Base-by-base conservation (phyloP, 2,888 invertebrate genomes). In the Dastarcus helophoroides region DNA sequence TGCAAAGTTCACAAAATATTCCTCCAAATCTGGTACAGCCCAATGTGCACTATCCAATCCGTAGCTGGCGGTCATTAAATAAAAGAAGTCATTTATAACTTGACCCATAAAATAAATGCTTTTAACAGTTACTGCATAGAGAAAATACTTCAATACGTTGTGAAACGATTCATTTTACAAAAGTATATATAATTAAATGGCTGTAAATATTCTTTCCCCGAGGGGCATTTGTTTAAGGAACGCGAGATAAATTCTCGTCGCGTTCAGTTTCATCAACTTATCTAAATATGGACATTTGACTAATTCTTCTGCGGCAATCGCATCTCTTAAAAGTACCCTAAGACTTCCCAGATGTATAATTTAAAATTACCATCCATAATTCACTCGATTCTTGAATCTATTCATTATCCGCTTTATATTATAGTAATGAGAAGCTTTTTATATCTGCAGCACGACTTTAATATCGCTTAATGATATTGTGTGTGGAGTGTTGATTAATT, bases 291-390 rank as follows among this genome's bases (percentile, higher is more conserved):
- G 19, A 17, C 19, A 17, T 17, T 17, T 17, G 6, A 17, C n/a
- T 17, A 17, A 17, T 17, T 17, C 19, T 17, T 17, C n/a, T 17
- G 6, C 19, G n/a, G n/a, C n/a, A n/a, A 17, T n/a, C 19, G n/a
- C 6, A 17, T 17, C n/a, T 17, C 19, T 17, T n/a, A 17, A n/a
- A 17, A 7, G n/a, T 17, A 7, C 19, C 19, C n/a, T n/a, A n/a
- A 17, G 19, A 17, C 19, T 17, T 7, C n/a, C 6, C 6, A 17
- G n/a, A 17, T 17, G n/a, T n/a, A n/a, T 17, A 17, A 17, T 17
- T 17, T n/a, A n/a, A 17, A 17, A 17, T 17, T 17, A n/a, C 19
- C 19, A n/a, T 17, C n/a, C 19, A 17, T 17, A 17, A 17, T 17
- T 17, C n/a, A 17, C 19, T 7, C 6, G 6, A 17, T 7, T 17